Evolutionary conservation across 2,797 vertebrate species (phyloP), one percentile per base, ranked within the genome.

Genomic region (Pyrocephalus nanus): DNA sequence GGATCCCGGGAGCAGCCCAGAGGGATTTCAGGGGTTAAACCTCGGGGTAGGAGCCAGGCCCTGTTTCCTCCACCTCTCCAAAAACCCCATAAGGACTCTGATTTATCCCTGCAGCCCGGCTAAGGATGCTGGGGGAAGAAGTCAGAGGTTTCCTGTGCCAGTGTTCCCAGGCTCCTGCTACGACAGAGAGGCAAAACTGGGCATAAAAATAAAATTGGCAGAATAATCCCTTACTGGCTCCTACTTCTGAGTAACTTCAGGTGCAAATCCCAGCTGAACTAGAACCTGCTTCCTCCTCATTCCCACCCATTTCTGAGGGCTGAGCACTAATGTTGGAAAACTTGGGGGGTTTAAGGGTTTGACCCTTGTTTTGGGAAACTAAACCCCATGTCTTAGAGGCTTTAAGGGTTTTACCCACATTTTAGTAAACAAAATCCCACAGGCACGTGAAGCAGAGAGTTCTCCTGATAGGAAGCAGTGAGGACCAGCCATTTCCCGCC

Each of bases 401-500:
- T 34, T 83, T 12, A 9, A 36, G 70, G 60, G 55, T 4, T 76
- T 77, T 42, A 12, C 15, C 32, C 34, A 15, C 0, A 4, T 3
- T 1, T 38, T 9, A 6, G n/a, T 34, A 29, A 57, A 47, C 7
- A 1, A 12, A 67, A 12, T 29, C 45, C 61, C 5, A 0, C 0
- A 0, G 29, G 77, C 11, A 2, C 0, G 2, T 0, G 55, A 47
- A n/a, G 43, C 32, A 5, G 21, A n/a, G 38, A 7, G 13, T 8
- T 38, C 14, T 54, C 55, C 36, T 43, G 6, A 8, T 2, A 9
- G 42, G 22, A n/a, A 22, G 50, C 67, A 15, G 55, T 0, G 1
- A 38, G 61, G n/a, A 18, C 1, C 53, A 40, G 66, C 5, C 9
- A 19, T 4, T 14, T 36, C 26, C 15, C n/a, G 15, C 17, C 14